These are phyloP conservation scores for Pogona vitticeps DNA, from an alignment of 2,113 vertebrate species.

Conservation along the genomic window DNA sequence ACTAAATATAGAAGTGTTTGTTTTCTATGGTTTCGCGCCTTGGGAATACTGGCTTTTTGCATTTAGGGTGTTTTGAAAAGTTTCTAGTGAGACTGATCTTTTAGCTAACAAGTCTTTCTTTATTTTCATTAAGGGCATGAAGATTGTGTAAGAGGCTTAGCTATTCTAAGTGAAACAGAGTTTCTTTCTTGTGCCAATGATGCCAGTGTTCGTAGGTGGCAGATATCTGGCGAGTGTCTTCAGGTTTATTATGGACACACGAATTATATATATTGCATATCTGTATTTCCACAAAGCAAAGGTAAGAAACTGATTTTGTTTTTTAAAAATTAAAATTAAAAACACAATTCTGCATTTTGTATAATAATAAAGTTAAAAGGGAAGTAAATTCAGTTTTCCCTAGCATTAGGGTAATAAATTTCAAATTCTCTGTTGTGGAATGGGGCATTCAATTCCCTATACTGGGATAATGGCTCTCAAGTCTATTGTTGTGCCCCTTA, in stretches of 20 bases:
- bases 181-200: constrained; percentile 99
- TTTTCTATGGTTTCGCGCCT: not conserved
- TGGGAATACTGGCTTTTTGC: not conserved
- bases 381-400: not conserved
- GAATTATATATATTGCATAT: constrained; percentile 96
- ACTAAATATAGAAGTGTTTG: not conserved
- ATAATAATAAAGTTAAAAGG: not conserved
- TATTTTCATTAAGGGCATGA: constrained; percentile 89
- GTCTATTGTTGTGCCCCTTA: too few relatives aligned
- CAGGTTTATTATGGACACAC: constrained; percentile 94
- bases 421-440: not conserved
- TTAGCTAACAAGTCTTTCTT: constrained; percentile 31
- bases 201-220: constrained; percentile 90
- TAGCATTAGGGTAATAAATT: not conserved
- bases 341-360: not conserved
- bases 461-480: not conserved
- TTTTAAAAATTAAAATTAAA: not conserved
- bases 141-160: constrained; percentile 94
- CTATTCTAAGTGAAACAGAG: constrained; percentile 87
- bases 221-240: constrained; percentile 91
- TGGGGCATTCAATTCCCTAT: not conserved
- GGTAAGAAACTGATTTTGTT: constrained; percentile 73
- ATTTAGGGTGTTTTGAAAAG: not conserved
- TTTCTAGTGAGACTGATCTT: not conserved
- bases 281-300: constrained; percentile 88